Evolutionary conservation across 2,888 invertebrate genomes (phyloP).

Genomic region (Phragmatobia fuliginosa): DNA sequence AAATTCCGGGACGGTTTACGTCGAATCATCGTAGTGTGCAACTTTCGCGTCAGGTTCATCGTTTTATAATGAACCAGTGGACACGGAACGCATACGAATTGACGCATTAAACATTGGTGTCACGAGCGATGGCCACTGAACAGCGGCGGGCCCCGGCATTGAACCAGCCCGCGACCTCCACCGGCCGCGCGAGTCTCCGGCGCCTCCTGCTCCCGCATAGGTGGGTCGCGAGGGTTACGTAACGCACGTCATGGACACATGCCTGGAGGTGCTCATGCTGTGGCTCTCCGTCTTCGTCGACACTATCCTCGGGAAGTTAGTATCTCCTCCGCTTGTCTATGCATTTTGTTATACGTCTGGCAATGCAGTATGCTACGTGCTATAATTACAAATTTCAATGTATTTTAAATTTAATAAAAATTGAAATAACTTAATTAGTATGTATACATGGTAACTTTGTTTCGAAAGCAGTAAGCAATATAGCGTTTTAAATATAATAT

Average conservation of each 20-base stretch:
- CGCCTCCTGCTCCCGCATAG: conserved; percentile 16
- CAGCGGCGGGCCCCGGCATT: conserved; percentile 22
- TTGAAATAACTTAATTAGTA: background rate
- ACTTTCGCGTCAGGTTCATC: conserved; percentile 34
- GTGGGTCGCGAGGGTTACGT: conserved; percentile 14
- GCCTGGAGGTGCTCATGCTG: conserved; percentile 60
- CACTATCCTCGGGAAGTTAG: conserved; percentile 64
- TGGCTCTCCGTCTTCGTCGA: conserved; percentile 62
- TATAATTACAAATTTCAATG: background rate
- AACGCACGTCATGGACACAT: conserved; percentile 50
- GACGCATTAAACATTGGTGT: conserved; percentile 48
- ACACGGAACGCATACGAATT: conserved; percentile 40
- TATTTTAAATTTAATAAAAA: background rate
- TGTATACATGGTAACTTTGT: background rate
- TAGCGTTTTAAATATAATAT: background rate
- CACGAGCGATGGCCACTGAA: conserved; percentile 47
- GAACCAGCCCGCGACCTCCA: conserved; percentile 20
- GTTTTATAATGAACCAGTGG: conserved; percentile 41
- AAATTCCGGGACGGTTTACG: conserved; percentile 9
- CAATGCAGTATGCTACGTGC: background rate
- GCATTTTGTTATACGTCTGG: background rate
- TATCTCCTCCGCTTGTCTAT: conserved; percentile 27
- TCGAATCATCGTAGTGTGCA: conserved; percentile 27
- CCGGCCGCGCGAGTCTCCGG: conserved; percentile 7
- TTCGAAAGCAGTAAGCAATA: background rate